Evolutionary conservation across 64 coral and sea anemone genomes (phyloP), one percentile per base, ranked within the genome.

Genomic region (Platygyra sinensis): DNA sequence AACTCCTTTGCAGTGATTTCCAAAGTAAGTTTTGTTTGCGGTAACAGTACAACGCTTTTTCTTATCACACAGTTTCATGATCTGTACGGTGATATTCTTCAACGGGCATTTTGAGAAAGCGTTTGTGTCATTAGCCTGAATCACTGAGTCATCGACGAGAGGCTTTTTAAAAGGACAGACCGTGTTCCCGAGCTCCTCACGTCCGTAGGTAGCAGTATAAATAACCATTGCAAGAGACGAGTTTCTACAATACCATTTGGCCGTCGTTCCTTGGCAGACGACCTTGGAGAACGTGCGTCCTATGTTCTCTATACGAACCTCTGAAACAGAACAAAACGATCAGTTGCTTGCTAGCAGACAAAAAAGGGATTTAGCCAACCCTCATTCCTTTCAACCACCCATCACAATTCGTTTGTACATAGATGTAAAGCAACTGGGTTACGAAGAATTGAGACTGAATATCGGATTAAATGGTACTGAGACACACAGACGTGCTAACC

Each of bases 171-270:
- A 94, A 16, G 76, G 83, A 74, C 95, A 97, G 25, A 94, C 10
- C 17, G 75, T 52, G 67, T 20, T 25, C 16, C 91, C 61, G 10
- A 2, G 0, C 14, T 52, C 15, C 9, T 46, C 6, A 2, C 95
- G 87, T 18, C 92, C 91, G 77, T 97, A 97, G 5, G 9, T 31
- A 13, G 95, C 95, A 30, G 57, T 16, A 72, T 91, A 77, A 82
- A 97, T 97, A 17, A 97, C 91, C 69, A 97, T 77, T 42, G 87
- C 91, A 67, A 87, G 82, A 6, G 95, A 94, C 1, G 81, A 52
- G 78, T 97, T 97, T 59, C 62, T 8, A 12, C 95, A 97, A 4
- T 75, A 12, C 63, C 94, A 67, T 12, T 36, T 76, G 0, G 32
- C 8, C 9, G 46, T 19, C 0, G 80, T 64, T 28, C 89, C 79